Conservation (phyloP, 2,888 invertebrate genomes). For the Ophraella communa region DNA sequence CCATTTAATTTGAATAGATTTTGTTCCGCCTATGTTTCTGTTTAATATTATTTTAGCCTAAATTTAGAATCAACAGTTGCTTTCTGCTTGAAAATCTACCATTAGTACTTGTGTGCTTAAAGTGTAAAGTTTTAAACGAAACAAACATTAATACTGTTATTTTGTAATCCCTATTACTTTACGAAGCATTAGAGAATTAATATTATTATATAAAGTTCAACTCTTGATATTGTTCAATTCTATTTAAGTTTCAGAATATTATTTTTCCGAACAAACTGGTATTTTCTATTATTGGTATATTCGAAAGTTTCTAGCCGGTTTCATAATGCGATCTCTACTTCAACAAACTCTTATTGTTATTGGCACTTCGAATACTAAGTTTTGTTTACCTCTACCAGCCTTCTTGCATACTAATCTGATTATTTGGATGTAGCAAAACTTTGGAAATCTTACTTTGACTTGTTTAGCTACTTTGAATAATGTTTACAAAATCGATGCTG, state of each 20-base stretch:
- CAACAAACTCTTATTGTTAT: constrained; percentile 34
- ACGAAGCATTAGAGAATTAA: neutral
- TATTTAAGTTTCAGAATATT: neutral
- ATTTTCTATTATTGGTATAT: neutral
- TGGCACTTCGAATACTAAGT: constrained; percentile 29
- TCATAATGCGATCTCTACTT: constrained; percentile 6
- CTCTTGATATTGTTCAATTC: neutral
- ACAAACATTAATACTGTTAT: no score
- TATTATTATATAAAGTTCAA: neutral
- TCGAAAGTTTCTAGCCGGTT: neutral
- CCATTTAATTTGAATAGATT: no score
- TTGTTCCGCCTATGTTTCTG: no score
- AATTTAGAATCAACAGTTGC: no score
- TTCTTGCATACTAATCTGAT: constrained; percentile 29
- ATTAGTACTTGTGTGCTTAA: no score
- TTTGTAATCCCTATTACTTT: neutral
- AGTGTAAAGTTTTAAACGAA: no score
- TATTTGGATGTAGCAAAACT: constrained; percentile 23
- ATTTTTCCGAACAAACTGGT: neutral
- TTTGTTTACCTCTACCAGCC: constrained; percentile 32
- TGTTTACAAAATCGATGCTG: constrained; percentile 13
- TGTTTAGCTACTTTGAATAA: constrained; percentile 17
- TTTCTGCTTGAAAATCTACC: no score
- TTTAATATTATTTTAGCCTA: no score
- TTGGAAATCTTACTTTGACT: constrained; percentile 18